phyloP scores from a whole-genome alignment of 2,113 vertebrate genomes.

The Dipodomys ordii region DNA sequence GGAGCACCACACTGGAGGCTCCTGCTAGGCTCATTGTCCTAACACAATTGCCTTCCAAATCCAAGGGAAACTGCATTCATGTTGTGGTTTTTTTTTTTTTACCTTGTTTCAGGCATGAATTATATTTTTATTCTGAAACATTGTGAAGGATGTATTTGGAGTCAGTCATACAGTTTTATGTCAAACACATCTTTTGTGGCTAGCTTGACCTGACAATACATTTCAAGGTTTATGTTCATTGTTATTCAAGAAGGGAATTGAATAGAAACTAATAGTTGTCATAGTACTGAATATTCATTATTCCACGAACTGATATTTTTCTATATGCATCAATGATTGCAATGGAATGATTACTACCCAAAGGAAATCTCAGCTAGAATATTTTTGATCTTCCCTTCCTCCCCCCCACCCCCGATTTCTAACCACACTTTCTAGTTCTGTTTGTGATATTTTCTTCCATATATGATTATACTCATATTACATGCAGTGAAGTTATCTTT shows the following conservation, averaged over 20 bases:
- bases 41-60: constrained; percentile 32
- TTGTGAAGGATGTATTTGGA: constrained; percentile 42
- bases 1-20: neutral
- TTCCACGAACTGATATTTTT: neutral
- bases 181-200: constrained; percentile 16
- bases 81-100: constrained; percentile 1
- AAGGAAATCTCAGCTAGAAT: neutral
- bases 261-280: neutral
- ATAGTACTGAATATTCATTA: neutral
- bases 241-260: constrained; percentile 19
- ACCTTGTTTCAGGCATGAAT: constrained; percentile 42
- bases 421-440: neutral
- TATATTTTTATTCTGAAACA: constrained; percentile 56
- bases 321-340: neutral
- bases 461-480: neutral
- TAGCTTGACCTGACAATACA: neutral
- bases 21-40: constrained; percentile 43
- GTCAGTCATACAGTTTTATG: neutral
- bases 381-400: neutral
- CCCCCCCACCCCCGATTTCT: neutral
- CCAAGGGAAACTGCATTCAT: constrained; percentile 35
- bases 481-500: neutral
- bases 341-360: neutral
- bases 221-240: constrained; percentile 26
- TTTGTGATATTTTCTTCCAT: neutral